These are phyloP conservation scores for Trogon surrucura DNA, from an alignment of 2,113 vertebrate genomes.

Conservation along the genomic window DNA sequence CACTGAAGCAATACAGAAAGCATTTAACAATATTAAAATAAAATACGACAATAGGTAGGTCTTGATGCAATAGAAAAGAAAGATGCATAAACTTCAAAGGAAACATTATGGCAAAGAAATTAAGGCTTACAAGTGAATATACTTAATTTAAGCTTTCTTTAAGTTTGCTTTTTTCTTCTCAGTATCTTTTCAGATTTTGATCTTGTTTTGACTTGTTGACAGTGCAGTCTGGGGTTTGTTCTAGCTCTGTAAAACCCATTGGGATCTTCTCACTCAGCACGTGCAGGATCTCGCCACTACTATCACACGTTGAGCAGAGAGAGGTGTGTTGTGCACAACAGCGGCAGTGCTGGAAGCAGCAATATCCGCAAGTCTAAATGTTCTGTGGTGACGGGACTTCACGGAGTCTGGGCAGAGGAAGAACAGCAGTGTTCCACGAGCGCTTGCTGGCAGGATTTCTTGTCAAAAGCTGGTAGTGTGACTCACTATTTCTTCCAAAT, in stretches of 20 bases:
- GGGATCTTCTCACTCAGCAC: neutral
- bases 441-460: neutral
- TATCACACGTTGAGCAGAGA: neutral
- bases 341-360: neutral
- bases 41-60: neutral
- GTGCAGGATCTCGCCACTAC: neutral
- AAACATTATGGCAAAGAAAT: neutral
- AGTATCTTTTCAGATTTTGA: neutral
- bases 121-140: neutral
- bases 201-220: neutral
- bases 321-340: neutral
- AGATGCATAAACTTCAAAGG: neutral
- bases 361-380: neutral
- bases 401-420: accelerated
- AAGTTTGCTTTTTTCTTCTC: neutral
- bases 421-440: neutral
- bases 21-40: neutral
- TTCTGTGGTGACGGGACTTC: neutral
- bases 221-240: neutral
- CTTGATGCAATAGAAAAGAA: neutral
- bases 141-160: neutral
- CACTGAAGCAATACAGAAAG: neutral
- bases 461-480: neutral
- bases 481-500: neutral
- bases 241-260: neutral